Conservation (phyloP, 2,797 vertebrate genomes). For the Mastacembelus armatus region DNA sequence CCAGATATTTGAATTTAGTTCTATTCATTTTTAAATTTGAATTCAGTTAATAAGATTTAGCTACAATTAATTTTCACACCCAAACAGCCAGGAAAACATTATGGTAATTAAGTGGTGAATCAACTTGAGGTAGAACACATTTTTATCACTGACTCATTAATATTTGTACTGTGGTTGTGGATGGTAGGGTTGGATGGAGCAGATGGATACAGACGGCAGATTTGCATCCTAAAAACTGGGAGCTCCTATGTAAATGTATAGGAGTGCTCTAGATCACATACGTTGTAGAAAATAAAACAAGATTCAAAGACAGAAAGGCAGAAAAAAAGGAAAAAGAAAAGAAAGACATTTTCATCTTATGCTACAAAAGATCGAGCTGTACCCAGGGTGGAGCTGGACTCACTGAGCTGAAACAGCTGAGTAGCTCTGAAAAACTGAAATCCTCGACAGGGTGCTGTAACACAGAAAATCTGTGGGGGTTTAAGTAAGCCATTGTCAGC, state of each 20-base stretch:
- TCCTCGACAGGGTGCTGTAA: neutral
- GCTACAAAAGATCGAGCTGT: neutral
- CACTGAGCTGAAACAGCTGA: neutral
- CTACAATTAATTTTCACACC: neutral
- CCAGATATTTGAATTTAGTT: neutral
- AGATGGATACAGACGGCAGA: neutral
- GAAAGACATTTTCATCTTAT: neutral
- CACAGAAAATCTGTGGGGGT: neutral
- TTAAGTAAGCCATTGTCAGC: conserved; percentile 26
- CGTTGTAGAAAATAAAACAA: neutral
- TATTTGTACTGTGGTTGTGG: neutral
- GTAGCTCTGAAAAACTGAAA: conserved; percentile 4
- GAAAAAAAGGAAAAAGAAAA: too few species aligned
- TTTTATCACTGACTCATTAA: neutral
- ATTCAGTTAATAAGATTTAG: conserved; percentile 7
- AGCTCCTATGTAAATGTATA: neutral
- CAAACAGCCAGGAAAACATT: conserved; percentile 3
- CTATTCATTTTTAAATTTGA: neutral
- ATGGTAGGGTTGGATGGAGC: neutral
- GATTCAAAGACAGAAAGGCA: too few species aligned
- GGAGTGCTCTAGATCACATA: neutral
- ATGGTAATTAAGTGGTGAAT: conserved; percentile 1
- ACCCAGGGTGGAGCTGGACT: neutral
- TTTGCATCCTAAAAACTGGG: neutral
- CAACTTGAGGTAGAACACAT: neutral